Percentiles rank a stretch among this genome's conserved stretches.
These are phyloP conservation scores for Oophaga sylvatica DNA, from an alignment of 2,797 vertebrate genomes.

Conservation along the genomic window DNA sequence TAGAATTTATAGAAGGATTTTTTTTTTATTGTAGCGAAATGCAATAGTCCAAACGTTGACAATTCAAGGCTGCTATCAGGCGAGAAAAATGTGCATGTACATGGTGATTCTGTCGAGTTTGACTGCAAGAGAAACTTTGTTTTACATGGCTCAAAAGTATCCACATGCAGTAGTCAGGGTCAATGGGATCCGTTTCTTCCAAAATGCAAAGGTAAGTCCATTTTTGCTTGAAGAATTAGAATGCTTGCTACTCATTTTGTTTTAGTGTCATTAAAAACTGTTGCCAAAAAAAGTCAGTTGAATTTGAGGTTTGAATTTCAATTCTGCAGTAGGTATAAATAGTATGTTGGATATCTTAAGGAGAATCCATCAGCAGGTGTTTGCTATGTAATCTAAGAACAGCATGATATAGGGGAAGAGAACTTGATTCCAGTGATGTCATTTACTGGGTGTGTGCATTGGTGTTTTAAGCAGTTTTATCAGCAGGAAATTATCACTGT, in stretches of 20 bases:
- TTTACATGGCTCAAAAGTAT: not conserved
- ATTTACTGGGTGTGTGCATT: too few relatives aligned
- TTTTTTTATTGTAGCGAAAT: not conserved
- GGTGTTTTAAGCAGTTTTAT: too few relatives aligned
- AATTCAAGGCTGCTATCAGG: not conserved
- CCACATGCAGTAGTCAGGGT: not conserved
- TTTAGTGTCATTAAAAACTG: not conserved
- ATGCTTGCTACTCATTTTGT: not conserved
- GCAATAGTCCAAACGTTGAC: not conserved
- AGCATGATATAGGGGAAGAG: too few relatives aligned
- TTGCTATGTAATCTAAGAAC: too few relatives aligned
- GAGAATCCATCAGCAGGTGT: too few relatives aligned
- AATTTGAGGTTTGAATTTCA: too few relatives aligned
- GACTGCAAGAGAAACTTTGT: not conserved
- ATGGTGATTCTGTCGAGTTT: not conserved
- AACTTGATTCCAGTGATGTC: too few relatives aligned
- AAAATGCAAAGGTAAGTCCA: not conserved
- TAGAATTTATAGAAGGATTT: not conserved
- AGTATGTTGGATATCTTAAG: too few relatives aligned
- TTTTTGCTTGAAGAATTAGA: not conserved
- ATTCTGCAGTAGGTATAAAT: too few relatives aligned
- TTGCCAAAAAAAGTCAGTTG: too few relatives aligned
- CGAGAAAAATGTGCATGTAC: not conserved
- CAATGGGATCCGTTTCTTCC: conserved; percentile 7
- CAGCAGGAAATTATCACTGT: too few relatives aligned